These are phyloP conservation scores for Calephelis perditalis DNA, from an alignment of 2,888 invertebrate species.

Conservation along the genomic window DNA sequence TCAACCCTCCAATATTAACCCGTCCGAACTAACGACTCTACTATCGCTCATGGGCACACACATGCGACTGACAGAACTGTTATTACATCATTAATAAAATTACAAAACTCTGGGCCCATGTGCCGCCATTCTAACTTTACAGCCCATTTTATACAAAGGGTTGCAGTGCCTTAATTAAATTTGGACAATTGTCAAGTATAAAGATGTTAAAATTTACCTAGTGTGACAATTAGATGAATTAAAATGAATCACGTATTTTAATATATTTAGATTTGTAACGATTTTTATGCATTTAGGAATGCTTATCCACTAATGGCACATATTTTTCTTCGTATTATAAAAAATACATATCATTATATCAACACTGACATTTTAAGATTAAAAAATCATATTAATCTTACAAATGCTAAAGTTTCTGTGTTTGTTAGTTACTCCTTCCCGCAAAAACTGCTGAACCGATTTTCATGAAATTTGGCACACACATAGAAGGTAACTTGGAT, in stretches of 20 bases:
- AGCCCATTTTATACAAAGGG: constrained; percentile 55
- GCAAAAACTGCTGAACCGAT: too few species aligned
- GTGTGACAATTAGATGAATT: constrained; percentile 65
- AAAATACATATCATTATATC: too few species aligned
- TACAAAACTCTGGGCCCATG: constrained; percentile 74
- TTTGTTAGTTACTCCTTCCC: too few species aligned
- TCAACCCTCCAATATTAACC: constrained; percentile 70
- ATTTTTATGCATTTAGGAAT: too few species aligned
- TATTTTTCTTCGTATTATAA: too few species aligned
- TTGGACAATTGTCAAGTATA: constrained; percentile 67
- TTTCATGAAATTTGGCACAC: too few species aligned
- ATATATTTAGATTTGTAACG: background rate
- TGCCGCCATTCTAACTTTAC: constrained; percentile 58
- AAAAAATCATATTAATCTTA: too few species aligned
- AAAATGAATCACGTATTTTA: constrained; percentile 57
- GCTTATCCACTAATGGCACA: too few species aligned
- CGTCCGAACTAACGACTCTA: constrained; percentile 70
- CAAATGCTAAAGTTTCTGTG: too few species aligned
- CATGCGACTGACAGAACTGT: constrained; percentile 76
- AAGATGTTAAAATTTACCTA: constrained; percentile 55
- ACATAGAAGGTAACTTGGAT: too few species aligned
- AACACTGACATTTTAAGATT: too few species aligned
- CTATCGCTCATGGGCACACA: constrained; percentile 75
- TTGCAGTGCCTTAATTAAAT: constrained; percentile 68
- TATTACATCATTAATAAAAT: constrained; percentile 79